A percentile compares a stretch with the other conserved stretches of the same genome.
phyloP scores from a whole-genome alignment of 1,140 invertebrate genomes.

The Gryllus bimaculatus region DNA sequence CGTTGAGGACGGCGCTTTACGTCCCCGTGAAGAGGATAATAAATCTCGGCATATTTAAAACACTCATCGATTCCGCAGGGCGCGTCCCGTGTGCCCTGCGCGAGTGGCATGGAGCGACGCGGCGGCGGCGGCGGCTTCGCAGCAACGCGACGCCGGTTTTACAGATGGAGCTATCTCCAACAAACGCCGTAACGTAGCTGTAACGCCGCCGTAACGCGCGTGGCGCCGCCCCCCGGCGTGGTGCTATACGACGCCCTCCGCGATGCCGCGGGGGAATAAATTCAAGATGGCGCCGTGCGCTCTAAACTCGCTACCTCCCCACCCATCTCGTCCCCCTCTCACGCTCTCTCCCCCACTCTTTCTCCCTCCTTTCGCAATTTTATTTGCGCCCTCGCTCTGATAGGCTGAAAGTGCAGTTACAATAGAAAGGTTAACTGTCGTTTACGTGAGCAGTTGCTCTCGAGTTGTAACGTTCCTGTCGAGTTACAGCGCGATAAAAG shows the following conservation, averaged over 20 bases:
- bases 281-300: neutral
- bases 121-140: too few relatives aligned
- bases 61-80: neutral
- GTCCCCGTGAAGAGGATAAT: neutral
- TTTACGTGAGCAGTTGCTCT: neutral
- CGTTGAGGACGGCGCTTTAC: neutral
- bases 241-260: too few relatives aligned
- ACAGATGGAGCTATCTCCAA: neutral
- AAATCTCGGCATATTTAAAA: neutral
- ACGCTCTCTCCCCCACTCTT: neutral
- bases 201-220: neutral
- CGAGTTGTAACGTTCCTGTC: neutral
- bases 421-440: constrained; percentile 1
- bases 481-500: neutral
- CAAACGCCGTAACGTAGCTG: neutral
- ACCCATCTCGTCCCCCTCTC: too few relatives aligned
- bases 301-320: neutral
- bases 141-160: too few relatives aligned
- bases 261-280: neutral
- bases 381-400: neutral
- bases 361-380: neutral
- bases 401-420: neutral
- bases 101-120: neutral
- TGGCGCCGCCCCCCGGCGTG: too few relatives aligned
- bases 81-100: neutral